Base-by-base conservation (phyloP, 2,113 vertebrate genomes). In the Pangasianodon hypophthalmus region DNA sequence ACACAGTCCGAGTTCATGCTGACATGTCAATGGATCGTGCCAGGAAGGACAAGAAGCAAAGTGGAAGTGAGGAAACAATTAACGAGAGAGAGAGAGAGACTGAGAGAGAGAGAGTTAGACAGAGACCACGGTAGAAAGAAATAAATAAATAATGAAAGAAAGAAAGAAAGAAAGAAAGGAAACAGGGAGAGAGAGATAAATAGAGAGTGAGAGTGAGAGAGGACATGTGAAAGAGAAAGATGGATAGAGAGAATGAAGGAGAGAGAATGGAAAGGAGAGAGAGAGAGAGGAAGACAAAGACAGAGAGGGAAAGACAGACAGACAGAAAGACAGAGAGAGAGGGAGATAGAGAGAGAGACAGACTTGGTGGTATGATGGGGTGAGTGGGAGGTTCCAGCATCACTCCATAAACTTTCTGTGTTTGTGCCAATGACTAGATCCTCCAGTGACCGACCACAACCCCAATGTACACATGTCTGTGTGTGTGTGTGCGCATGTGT, bases 281-380 rank as follows among this genome's bases (percentile, higher is more conserved):
- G 24, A 79, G 6, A 9, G 88, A 54, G 4, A 79, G 50, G 9
- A 37, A 18, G n/a, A 0, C 37, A n/a, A 32, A n/a, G 2, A 4
- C 11, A 11, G n/a, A 69, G 4, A 11, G 0, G 32, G 11, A 32
- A 0, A 73, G 37, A 73, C 0, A 69, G 81, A 82, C 16, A 69
- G 81, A 82, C 16, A 88, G 41, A 71, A 24, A 48, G 13, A 81
- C 3, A 81, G 60, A 88, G 13, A 13, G 84, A 44, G 5, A 79
- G 52, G 14, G 26, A n/a, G 8, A 18, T 14, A 54, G 14, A 32
- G 14, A 7, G 2, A 80, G 48, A 82, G 26, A 58, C 48, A 84
- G 50, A 89, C 77, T 93, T 89, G 87, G 52, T 93, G 92, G 87
- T 29, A 75, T 91, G 87, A 94, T 94, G 84, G 92, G 93, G 92